A percentile compares a stretch with the other conserved stretches of the same genome.
These are phyloP conservation scores for Hylyphantes graminicola DNA, from an alignment of 1,140 invertebrate species.

Conservation along the genomic window DNA sequence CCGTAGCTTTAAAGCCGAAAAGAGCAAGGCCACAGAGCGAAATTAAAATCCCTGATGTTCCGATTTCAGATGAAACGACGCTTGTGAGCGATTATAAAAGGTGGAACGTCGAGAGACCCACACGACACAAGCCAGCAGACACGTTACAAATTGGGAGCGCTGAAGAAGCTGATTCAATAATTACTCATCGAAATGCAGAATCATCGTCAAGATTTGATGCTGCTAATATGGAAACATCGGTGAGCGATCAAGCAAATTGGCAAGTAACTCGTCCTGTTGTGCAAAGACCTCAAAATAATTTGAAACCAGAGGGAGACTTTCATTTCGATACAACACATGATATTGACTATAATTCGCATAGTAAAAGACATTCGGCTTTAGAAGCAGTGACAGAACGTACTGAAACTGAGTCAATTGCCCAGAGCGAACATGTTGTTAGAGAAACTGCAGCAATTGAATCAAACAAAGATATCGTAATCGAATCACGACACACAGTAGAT, in stretches of 20 bases:
- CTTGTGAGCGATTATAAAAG: constrained; percentile 36
- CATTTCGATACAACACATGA: constrained; percentile 17
- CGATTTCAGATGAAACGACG: constrained; percentile 41
- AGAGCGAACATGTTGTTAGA: background rate
- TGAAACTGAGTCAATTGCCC: constrained; percentile 6
- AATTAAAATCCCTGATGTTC: constrained; percentile 39
- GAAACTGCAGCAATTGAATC: background rate
- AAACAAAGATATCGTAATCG: too few relatives aligned
- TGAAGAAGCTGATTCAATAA: background rate
- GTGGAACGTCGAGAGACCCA: constrained; percentile 50
- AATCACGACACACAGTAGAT: background rate
- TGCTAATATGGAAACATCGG: constrained; percentile 6
- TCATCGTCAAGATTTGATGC: background rate
- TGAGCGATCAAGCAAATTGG: constrained; percentile 35
- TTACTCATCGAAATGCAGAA: background rate
- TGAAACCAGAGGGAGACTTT: constrained; percentile 5
- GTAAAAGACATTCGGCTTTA: background rate
- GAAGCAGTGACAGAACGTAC: constrained; percentile 31
- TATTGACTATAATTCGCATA: constrained; percentile 3
- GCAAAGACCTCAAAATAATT: constrained; percentile 23
- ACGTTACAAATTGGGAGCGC: constrained; percentile 2
- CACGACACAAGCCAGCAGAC: constrained; percentile 30
- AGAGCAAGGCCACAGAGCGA: constrained; percentile 26
- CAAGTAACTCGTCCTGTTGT: constrained; percentile 21
- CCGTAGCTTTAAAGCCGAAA: background rate